These are phyloP conservation scores for Fragum sueziense DNA, from an alignment of 2,888 invertebrate species.

Conservation along the genomic window DNA sequence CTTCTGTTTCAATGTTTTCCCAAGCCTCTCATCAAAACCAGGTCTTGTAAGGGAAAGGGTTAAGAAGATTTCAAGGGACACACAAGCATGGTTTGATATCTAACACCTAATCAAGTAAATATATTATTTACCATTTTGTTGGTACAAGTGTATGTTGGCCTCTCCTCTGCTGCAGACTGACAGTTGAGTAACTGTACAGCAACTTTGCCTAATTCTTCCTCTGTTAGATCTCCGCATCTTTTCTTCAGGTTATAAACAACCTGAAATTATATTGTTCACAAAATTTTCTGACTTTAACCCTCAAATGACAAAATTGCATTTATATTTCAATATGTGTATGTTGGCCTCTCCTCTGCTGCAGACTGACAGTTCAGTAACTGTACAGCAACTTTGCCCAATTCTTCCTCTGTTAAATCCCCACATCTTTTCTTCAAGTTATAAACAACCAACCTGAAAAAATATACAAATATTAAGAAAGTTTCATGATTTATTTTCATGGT, in stretches of 20 bases:
- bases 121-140: conserved; percentile 86
- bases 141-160: conserved; percentile 86
- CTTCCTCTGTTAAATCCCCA: conserved; percentile 86
- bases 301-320: too few species aligned
- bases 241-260: conserved; percentile 86
- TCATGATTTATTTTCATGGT: too few species aligned
- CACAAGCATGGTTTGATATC: too few species aligned
- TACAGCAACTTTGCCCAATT: conserved; percentile 87
- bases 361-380: conserved; percentile 88
- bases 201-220: conserved; percentile 87
- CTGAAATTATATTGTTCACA: too few species aligned
- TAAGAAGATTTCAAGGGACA: too few species aligned
- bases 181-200: conserved; percentile 88
- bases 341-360: conserved; percentile 85
- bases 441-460: too few species aligned
- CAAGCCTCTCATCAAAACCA: too few species aligned
- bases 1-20: too few species aligned
- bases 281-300: too few species aligned
- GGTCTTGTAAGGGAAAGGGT: too few species aligned
- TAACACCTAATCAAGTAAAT: too few species aligned
- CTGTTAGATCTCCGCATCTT: conserved; percentile 86
- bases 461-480: too few species aligned
- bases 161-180: conserved; percentile 86
- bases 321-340: conserved; percentile 86
- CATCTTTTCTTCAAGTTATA: conserved; percentile 86